Percentiles rank a stretch among this genome's conserved stretches.
These are phyloP conservation scores for Drosophila ustulata DNA, from an alignment of 2,888 invertebrate genomes.

Conservation along the genomic window DNA sequence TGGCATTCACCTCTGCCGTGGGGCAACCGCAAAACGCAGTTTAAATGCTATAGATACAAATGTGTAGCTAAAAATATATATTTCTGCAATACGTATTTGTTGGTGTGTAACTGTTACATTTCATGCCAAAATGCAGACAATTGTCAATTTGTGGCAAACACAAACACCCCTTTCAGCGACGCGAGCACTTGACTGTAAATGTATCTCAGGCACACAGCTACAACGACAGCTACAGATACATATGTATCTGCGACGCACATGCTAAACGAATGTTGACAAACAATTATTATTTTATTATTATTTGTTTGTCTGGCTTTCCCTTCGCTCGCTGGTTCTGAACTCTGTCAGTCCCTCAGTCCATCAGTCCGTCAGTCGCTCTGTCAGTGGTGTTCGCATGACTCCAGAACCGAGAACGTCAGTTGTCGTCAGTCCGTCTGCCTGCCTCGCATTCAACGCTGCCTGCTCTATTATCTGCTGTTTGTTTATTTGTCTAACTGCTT, in stretches of 20 bases:
- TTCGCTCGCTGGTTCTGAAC: slow-evolving; percentile 6
- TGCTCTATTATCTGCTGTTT: slow-evolving; percentile 33
- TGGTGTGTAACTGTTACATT: slow-evolving; percentile 45
- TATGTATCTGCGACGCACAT: slow-evolving; percentile 62
- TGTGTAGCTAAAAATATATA: slow-evolving; percentile 7
- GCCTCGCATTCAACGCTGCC: slow-evolving; percentile 13
- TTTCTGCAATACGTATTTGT: not conserved
- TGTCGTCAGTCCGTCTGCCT: slow-evolving; percentile 73
- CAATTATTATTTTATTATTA: slow-evolving; percentile 82
- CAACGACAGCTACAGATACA: slow-evolving; percentile 14
- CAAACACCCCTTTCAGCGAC: slow-evolving; percentile 67
- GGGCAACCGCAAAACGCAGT: slow-evolving; percentile 73
- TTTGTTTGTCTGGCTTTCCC: slow-evolving; percentile 68
- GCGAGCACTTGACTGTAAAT: slow-evolving; percentile 33
- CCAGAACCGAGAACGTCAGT: slow-evolving; percentile 56
- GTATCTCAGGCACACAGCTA: slow-evolving; percentile 19
- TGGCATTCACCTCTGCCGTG: slow-evolving; percentile 58
- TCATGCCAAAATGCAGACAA: slow-evolving; percentile 77
- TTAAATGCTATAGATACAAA: slow-evolving; percentile 54
- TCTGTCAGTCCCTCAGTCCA: slow-evolving; percentile 39
- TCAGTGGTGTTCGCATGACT: slow-evolving; percentile 66
- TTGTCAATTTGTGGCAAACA: slow-evolving; percentile 71
- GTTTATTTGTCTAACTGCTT: slow-evolving; percentile 76
- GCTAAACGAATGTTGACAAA: slow-evolving; percentile 83
- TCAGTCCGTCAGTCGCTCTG: slow-evolving; percentile 50